Percentiles rank a stretch among this genome's conserved stretches.
Conservation (phyloP, 2,113 vertebrate genomes). For the Atractosteus spatula region DNA sequence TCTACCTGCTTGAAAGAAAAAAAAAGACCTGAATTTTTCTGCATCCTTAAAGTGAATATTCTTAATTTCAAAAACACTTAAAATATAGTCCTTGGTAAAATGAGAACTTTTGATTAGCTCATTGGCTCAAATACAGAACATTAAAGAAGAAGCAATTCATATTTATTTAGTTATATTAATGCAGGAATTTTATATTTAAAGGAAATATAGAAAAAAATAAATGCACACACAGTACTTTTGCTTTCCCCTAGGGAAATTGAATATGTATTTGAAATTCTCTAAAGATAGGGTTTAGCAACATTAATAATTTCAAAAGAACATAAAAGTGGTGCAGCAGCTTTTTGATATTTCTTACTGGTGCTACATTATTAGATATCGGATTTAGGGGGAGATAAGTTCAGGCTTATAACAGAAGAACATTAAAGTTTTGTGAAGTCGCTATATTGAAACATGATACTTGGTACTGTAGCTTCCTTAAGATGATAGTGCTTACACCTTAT, state of each 20-base stretch:
- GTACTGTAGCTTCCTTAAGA: too few species aligned
- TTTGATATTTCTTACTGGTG: slow-evolving; percentile 40
- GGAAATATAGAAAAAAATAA: slow-evolving; percentile 33
- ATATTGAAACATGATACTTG: background rate
- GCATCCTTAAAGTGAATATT: slow-evolving; percentile 24
- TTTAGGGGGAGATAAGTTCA: slow-evolving; percentile 20
- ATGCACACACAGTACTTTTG: slow-evolving; percentile 47
- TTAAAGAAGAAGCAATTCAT: slow-evolving; percentile 42
- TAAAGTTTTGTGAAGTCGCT: background rate
- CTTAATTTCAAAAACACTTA: slow-evolving; percentile 8
- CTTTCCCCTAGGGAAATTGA: slow-evolving; percentile 56
- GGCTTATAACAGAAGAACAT: slow-evolving; percentile 7
- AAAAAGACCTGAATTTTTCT: too few species aligned
- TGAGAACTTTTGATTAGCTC: slow-evolving; percentile 30
- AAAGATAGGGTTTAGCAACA: slow-evolving; percentile 54
- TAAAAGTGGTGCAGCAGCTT: slow-evolving; percentile 47
- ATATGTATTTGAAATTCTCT: slow-evolving; percentile 60
- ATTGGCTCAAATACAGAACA: slow-evolving; percentile 40
- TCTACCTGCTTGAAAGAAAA: too few species aligned
- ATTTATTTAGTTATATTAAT: slow-evolving; percentile 55
- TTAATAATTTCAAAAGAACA: slow-evolving; percentile 65
- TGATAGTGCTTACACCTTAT: too few species aligned
- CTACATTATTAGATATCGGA: slow-evolving; percentile 38
- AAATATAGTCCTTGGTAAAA: slow-evolving; percentile 26
- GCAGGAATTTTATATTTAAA: slow-evolving; percentile 43